A percentile compares a stretch with the other conserved stretches of the same genome.
Conservation (phyloP, 2,888 invertebrate species). For the Lepeophtheirus nordmannii region DNA sequence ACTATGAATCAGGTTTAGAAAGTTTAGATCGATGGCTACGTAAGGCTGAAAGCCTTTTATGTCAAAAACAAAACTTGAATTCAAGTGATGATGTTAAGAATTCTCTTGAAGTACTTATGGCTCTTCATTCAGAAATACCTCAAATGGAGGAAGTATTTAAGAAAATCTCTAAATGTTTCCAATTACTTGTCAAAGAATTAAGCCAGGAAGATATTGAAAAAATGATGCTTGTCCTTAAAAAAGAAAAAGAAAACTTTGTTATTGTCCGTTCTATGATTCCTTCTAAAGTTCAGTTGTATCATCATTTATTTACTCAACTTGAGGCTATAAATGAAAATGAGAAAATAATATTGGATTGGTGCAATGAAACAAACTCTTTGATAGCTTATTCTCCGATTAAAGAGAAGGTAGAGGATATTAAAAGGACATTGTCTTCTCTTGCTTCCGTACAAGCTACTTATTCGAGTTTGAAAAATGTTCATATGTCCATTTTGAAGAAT, state of each 20-base stretch:
- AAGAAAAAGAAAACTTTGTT: conserved; percentile 72
- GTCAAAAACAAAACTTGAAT: conserved; percentile 52
- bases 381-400: background rate
- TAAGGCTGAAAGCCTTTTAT: conserved; percentile 54
- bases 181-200: conserved; percentile 70
- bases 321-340: conserved; percentile 50
- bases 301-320: conserved; percentile 69
- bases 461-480: conserved; percentile 84
- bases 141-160: conserved; percentile 77
- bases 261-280: conserved; percentile 66
- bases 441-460: conserved; percentile 60
- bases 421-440: conserved; percentile 61
- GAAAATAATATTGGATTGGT: conserved; percentile 2
- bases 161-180: conserved; percentile 75
- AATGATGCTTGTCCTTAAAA: conserved; percentile 72
- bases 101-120: conserved; percentile 56
- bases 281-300: conserved; percentile 59
- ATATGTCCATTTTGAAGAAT: conserved; percentile 65
- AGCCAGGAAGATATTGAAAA: conserved; percentile 75
- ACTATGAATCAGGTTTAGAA: conserved; percentile 56
- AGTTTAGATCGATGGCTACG: conserved; percentile 62
- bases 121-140: conserved; percentile 62
- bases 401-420: background rate
- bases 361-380: conserved; percentile 7
- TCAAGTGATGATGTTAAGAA: conserved; percentile 55